phyloP scores from a whole-genome alignment of 2,113 vertebrate genomes.

The Mus pahari region DNA sequence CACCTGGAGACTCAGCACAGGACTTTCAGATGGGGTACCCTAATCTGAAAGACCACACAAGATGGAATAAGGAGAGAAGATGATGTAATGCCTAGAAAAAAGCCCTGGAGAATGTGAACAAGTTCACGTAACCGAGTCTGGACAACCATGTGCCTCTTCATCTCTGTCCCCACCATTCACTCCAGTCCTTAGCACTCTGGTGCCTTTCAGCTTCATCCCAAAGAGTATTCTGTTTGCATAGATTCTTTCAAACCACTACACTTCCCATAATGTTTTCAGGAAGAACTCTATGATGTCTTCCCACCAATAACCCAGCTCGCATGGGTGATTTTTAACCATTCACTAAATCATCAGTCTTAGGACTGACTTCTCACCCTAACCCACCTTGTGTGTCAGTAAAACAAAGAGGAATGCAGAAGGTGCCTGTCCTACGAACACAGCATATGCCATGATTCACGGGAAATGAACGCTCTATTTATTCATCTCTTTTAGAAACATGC shows the following conservation, averaged over 20 bases:
- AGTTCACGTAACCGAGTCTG: constrained; percentile 40
- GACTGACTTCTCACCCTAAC: constrained; percentile 48
- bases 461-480: constrained; percentile 71
- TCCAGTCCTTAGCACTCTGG: constrained; percentile 32
- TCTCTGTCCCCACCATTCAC: constrained; percentile 7
- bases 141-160: constrained; percentile 54
- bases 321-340: constrained; percentile 7
- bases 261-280: constrained; percentile 39
- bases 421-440: neutral
- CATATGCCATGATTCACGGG: constrained; percentile 48
- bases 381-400: constrained; percentile 57
- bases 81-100: constrained; percentile 32
- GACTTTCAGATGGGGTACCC: neutral
- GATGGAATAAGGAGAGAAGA: neutral
- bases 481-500: constrained; percentile 63
- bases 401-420: constrained; percentile 63
- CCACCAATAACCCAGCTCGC: constrained; percentile 56
- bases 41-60: constrained; percentile 25
- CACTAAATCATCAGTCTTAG: constrained; percentile 47
- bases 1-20: neutral
- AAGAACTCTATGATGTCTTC: constrained; percentile 62
- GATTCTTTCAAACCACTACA: constrained; percentile 31
- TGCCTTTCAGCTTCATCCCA: constrained; percentile 55
- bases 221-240: constrained; percentile 18
- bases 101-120: constrained; percentile 46